These are phyloP conservation scores for Tetraodon nigroviridis DNA, from an alignment of 2,113 vertebrate species.

Conservation along the genomic window DNA sequence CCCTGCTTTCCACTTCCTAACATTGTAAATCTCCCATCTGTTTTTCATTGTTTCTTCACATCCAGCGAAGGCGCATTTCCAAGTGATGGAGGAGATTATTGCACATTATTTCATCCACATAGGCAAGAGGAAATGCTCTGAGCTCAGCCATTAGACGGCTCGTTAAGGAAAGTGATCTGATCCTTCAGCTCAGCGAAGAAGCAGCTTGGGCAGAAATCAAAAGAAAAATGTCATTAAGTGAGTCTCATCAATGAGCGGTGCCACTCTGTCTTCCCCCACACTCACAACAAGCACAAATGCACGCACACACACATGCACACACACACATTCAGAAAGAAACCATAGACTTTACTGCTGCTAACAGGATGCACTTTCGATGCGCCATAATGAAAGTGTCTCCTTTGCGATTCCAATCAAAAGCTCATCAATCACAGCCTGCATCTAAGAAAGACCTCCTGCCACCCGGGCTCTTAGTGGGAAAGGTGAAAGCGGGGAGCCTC, in stretches of 20 bases:
- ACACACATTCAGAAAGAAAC: not conserved
- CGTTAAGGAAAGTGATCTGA: conserved; percentile 44
- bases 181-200: conserved; percentile 36
- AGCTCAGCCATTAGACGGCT: conserved; percentile 39
- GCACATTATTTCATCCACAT: not conserved
- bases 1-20: conserved; percentile 1
- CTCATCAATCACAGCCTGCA: conserved; percentile 67
- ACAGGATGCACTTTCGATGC: conserved; percentile 70
- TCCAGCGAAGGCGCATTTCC: not conserved
- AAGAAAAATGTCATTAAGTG: conserved; percentile 65
- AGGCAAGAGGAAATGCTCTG: conserved; percentile 32
- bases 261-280: conserved; percentile 20
- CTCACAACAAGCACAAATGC: not conserved
- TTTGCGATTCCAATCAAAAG: conserved; percentile 73
- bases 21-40: not conserved
- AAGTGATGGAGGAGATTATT: conserved; percentile 32
- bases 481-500: conserved; percentile 34
- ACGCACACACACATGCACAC: conserved; percentile 12
- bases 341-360: conserved; percentile 58
- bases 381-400: conserved; percentile 74
- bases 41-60: conserved; percentile 3
- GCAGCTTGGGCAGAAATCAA: conserved; percentile 49
- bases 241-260: conserved; percentile 53
- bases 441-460: conserved; percentile 35
- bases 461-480: conserved; percentile 17